Evolutionary conservation across 2,113 vertebrate genomes (phyloP).

Genomic region (Cephalopholis sonnerati): DNA sequence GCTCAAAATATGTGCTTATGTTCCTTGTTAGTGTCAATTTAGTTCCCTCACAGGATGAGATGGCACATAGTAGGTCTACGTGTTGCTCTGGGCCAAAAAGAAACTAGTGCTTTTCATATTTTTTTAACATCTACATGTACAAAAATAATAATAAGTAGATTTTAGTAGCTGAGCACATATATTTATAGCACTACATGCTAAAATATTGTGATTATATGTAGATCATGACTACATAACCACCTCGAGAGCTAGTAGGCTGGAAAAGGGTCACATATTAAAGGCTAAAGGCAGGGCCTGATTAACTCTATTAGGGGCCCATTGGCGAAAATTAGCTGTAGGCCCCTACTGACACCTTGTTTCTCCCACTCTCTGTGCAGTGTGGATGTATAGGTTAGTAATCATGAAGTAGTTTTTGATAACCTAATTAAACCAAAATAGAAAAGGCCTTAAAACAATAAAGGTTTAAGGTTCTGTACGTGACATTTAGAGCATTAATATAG

Average conservation of each 20-base stretch:
- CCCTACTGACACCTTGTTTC: no score
- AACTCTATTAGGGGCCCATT: background rate
- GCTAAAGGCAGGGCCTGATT: conserved; percentile 2
- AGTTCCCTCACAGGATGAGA: conserved; percentile 54
- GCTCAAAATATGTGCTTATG: conserved; percentile 72
- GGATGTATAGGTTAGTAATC: no score
- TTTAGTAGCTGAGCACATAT: background rate
- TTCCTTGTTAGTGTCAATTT: conserved; percentile 43
- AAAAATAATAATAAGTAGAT: background rate
- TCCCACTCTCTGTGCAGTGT: no score
- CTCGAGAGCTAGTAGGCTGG: background rate
- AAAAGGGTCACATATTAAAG: background rate
- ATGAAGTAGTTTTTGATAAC: no score
- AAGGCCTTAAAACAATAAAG: no score
- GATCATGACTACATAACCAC: background rate
- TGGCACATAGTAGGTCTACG: conserved; percentile 2
- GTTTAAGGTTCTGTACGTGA: no score
- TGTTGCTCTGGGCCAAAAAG: background rate
- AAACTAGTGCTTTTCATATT: background rate
- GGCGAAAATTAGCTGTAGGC: background rate
- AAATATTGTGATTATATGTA: background rate
- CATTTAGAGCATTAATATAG: no score
- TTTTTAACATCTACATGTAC: background rate
- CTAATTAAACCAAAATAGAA: no score
- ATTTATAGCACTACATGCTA: background rate